phyloP scores from a whole-genome alignment of 2,113 vertebrate species.

The Solenodon paradoxus region DNA sequence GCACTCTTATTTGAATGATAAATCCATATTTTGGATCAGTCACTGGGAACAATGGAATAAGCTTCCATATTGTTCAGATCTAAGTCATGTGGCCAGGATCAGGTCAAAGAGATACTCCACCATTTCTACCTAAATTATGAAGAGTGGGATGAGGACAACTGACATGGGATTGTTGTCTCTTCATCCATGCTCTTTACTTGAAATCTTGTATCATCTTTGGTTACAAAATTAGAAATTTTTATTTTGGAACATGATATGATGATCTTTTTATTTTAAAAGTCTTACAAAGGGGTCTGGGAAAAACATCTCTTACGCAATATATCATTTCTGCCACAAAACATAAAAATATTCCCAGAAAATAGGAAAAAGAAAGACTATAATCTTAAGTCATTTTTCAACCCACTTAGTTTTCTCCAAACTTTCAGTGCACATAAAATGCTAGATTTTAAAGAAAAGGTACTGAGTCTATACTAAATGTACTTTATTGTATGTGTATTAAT shows the following conservation, averaged over 20 bases:
- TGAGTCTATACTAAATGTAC: not conserved
- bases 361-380: not conserved
- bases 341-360: not conserved
- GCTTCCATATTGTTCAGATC: not conserved
- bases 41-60: not conserved
- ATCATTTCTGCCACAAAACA: not conserved
- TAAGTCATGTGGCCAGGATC: not conserved
- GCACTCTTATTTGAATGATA: not conserved
- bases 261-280: not conserved
- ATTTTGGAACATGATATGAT: not conserved
- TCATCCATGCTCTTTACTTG: not conserved
- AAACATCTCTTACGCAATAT: not conserved
- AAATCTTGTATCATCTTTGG: not conserved
- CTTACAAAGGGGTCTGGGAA: not conserved
- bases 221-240: not conserved
- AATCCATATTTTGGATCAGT: not conserved
- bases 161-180: not conserved
- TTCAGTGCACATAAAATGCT: not conserved
- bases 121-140: not conserved
- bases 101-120: not conserved
- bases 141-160: fast-evolving
- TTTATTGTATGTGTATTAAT: not conserved
- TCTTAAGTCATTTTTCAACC: not conserved
- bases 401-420: not conserved
- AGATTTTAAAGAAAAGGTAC: not conserved